Evolutionary conservation across 2,113 vertebrate genomes (phyloP).

Genomic region (Nyctereutes procyonoides): DNA sequence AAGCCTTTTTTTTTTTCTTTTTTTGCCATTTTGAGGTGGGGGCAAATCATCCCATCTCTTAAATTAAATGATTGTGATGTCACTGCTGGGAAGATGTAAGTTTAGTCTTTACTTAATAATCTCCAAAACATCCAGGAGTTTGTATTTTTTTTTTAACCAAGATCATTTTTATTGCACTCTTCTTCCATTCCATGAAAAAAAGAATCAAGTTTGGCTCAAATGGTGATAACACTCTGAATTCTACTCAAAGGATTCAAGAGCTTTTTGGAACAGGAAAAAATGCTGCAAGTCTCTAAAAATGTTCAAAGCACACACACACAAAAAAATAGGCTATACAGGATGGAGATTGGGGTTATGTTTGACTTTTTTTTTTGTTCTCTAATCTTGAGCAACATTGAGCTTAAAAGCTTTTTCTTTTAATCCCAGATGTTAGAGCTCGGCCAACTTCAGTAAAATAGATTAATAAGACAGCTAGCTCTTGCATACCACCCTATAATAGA

Average conservation of each 20-base stretch:
- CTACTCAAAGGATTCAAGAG: neutral
- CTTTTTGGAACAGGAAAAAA: neutral
- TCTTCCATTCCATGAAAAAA: neutral
- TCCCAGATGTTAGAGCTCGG: conserved; percentile 41
- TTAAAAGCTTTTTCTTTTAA: conserved; percentile 65
- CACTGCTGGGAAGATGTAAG: conserved; percentile 5
- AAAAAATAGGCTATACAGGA: neutral
- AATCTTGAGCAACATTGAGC: conserved; percentile 24
- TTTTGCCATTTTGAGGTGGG: neutral
- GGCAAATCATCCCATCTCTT: neutral
- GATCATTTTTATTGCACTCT: neutral
- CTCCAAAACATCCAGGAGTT: neutral
- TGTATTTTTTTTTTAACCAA: neutral
- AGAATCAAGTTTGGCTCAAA: neutral
- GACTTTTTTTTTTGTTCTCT: conserved; percentile 39
- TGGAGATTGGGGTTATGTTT: neutral
- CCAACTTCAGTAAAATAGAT: conserved; percentile 52
- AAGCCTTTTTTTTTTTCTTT: neutral
- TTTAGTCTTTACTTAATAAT: conserved; percentile 14
- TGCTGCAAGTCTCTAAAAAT: neutral
- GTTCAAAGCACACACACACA: neutral
- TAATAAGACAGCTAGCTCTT: neutral
- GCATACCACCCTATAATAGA: neutral
- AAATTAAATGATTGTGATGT: conserved; percentile 36
- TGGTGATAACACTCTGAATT: neutral